Conservation (phyloP, 2,797 vertebrate genomes). For the Sorex maritimensis region DNA sequence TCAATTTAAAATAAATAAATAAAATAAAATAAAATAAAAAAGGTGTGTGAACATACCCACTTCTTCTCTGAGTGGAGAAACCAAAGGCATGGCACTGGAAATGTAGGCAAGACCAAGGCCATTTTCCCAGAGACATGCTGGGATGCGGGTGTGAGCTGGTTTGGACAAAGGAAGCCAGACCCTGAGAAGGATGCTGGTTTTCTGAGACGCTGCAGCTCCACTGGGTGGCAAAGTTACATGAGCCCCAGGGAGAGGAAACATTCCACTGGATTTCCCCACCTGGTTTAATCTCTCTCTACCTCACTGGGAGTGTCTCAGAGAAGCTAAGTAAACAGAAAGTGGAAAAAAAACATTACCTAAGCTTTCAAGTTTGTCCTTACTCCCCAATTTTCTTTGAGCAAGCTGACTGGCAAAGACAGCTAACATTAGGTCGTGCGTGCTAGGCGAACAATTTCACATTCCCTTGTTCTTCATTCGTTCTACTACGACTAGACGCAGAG, state of each 20-base stretch:
- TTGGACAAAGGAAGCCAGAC: background rate
- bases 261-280: background rate
- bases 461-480: background rate
- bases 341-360: background rate
- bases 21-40: too few species aligned
- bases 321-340: background rate
- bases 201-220: background rate
- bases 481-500: background rate
- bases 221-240: background rate
- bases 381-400: background rate
- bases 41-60: background rate
- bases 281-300: background rate
- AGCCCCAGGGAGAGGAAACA: background rate
- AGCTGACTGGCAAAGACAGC: background rate
- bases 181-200: background rate
- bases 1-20: too few species aligned
- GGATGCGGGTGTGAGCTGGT: background rate
- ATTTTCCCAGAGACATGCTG: background rate
- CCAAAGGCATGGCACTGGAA: background rate
- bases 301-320: background rate
- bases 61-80: constrained; percentile 64
- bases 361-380: background rate
- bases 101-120: background rate
- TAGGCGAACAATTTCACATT: too few species aligned
- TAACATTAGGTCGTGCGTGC: rapidly evolving